Base-by-base conservation (phyloP, 2,797 vertebrate species). In the Macroramphosus scolopax region DNA sequence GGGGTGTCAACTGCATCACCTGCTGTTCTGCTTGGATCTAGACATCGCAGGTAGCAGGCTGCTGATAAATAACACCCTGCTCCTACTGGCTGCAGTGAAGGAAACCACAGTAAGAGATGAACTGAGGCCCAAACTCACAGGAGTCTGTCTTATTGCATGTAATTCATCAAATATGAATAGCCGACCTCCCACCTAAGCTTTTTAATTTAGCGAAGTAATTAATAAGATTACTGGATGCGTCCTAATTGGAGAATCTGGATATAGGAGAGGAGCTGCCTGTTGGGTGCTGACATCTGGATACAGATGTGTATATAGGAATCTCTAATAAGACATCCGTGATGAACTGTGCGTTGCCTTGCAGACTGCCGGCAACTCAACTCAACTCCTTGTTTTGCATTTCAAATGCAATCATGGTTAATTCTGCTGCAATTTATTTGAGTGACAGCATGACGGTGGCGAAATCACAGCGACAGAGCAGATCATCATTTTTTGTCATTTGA, bases 381-480 rank as follows among this genome's bases (percentile, higher is more conserved):
- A 59, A 28, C 47, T 29, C 28, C 72, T 73, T 73, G 63, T 76
- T 89, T 87, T 89, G 86, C 83, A 89, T 88, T 87, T 87, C 79
- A 87, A 88, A 89, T 91, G 88, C 73, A 91, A 89, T 90, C 88
- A 89, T 61, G 58, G 71, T 51, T 80, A 79, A 85, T 78, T 81
- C 65, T 53, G 51, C 60, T 33, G 31, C 80, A 83, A 76, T 82
- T 77, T 68, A 54, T 85, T 70, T 86, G 84, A 89, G 61, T 87
- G 86, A 77, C 89, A 86, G 80, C 39, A 51, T 52, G 64, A 77
- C 44, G 43, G 48, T 34, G 36, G 48, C 60, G 67, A 66, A 75
- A 73, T 66, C 75, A 55, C 51, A 68, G 54, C 37, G 25, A 57
- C 62, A 77, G 52, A 78, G 54, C 34, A 69, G 67, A 58, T 81